These are phyloP conservation scores for Lamellibrachia columna DNA, from an alignment of 2,888 invertebrate species.

Conservation along the genomic window DNA sequence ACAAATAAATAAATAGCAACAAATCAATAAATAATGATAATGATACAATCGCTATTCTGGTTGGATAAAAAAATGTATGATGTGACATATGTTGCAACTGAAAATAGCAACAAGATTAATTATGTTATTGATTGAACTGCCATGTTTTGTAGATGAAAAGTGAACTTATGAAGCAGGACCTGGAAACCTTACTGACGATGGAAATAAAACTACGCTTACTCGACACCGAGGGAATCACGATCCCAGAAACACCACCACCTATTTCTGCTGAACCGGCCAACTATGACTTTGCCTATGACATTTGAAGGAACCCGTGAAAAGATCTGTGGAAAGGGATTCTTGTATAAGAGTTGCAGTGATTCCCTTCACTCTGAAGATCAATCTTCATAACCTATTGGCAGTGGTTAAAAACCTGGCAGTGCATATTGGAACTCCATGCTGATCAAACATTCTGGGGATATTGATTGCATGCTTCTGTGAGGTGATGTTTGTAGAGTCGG, in stretches of 20 bases:
- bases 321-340: not conserved
- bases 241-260: constrained; percentile 90
- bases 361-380: not conserved
- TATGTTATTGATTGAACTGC: not conserved
- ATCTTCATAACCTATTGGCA: not conserved
- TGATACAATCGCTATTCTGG: not conserved
- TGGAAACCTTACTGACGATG: constrained; percentile 92
- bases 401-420: not conserved
- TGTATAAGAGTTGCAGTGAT: not conserved
- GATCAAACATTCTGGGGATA: not conserved
- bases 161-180: constrained; percentile 85
- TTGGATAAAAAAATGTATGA: not conserved
- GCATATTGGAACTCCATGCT: not conserved
- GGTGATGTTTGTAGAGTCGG: not conserved
- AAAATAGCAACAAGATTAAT: not conserved
- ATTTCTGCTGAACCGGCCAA: constrained; percentile 93
- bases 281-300: constrained; percentile 70
- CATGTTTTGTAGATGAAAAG: constrained; percentile 77
- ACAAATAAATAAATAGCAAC: not conserved
- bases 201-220: constrained; percentile 92
- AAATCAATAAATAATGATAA: not conserved
- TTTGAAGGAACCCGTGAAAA: not conserved
- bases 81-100: not conserved
- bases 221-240: constrained; percentile 93
- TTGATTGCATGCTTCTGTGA: not conserved